phyloP scores from a whole-genome alignment of 2,888 invertebrate genomes.

The Pantelozetes paolii region DNA sequence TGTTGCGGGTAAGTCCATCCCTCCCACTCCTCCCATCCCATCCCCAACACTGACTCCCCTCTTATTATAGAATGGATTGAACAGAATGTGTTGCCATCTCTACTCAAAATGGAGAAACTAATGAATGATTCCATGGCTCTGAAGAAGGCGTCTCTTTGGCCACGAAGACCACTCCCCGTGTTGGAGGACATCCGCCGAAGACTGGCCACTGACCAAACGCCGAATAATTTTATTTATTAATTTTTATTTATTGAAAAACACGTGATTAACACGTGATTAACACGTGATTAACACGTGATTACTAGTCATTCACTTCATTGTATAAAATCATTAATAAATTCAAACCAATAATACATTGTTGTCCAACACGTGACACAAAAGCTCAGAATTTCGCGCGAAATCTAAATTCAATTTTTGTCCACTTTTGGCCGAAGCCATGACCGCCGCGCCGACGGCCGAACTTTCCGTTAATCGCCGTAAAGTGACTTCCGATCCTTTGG shows the following conservation, averaged over 20 bases:
- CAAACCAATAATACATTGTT: too few relatives aligned
- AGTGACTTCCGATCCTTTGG: constrained; percentile 58
- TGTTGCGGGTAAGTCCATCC: constrained; percentile 41
- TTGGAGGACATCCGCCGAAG: constrained; percentile 43
- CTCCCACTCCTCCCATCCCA: too few relatives aligned
- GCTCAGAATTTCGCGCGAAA: not conserved
- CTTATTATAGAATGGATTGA: constrained; percentile 49
- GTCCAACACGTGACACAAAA: too few relatives aligned
- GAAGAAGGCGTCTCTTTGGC: constrained; percentile 47
- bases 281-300: too few relatives aligned
- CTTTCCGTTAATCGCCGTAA: constrained; percentile 68
- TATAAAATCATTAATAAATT: too few relatives aligned
- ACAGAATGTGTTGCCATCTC: constrained; percentile 48
- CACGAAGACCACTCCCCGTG: constrained; percentile 46
- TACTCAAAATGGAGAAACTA: constrained; percentile 47
- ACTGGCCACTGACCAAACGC: not conserved
- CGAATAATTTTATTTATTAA: too few relatives aligned
- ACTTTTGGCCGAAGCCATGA: constrained; percentile 69
- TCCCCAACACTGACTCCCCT: too few relatives aligned
- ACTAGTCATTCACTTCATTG: too few relatives aligned
- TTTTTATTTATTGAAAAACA: too few relatives aligned
- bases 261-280: too few relatives aligned
- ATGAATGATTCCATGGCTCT: constrained; percentile 46
- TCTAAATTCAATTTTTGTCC: not conserved
- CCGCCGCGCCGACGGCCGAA: constrained; percentile 79